phyloP scores from a whole-genome alignment of 64 coral and sea anemone species.

The Porites australiensis region DNA sequence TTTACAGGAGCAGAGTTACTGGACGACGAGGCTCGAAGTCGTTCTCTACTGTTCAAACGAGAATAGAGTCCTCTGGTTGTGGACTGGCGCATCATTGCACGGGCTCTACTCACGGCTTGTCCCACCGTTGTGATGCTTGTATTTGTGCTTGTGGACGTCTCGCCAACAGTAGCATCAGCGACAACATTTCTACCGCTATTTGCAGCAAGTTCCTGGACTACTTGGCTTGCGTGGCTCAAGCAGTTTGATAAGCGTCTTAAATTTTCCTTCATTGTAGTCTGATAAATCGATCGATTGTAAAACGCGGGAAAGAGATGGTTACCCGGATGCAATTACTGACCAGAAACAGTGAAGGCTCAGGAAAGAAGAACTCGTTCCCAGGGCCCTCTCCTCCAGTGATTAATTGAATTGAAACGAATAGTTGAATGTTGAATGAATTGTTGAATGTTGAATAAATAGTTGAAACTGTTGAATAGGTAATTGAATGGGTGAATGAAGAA shows the following conservation, averaged over 20 bases:
- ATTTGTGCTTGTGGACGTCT: not conserved
- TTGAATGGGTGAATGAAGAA: too few species aligned
- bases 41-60: constrained; percentile 32
- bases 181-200: not conserved
- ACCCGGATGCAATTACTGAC: too few species aligned
- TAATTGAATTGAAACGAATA: too few species aligned
- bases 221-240: constrained; percentile 17
- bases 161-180: not conserved
- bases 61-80: constrained; percentile 40
- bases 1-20: not conserved
- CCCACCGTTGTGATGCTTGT: constrained; percentile 10
- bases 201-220: constrained; percentile 6
- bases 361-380: too few species aligned
- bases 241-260: not conserved
- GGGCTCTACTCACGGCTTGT: constrained; percentile 47
- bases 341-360: too few species aligned
- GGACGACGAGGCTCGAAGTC: constrained; percentile 17
- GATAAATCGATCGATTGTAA: not conserved
- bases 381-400: too few species aligned
- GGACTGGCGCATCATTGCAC: constrained; percentile 38
- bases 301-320: not conserved
- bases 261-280: not conserved
- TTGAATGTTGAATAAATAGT: too few species aligned
- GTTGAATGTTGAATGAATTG: too few species aligned
- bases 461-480: too few species aligned